Evolutionary conservation across 2,797 vertebrate species (phyloP).

Genomic region (Ispidina picta): DNA sequence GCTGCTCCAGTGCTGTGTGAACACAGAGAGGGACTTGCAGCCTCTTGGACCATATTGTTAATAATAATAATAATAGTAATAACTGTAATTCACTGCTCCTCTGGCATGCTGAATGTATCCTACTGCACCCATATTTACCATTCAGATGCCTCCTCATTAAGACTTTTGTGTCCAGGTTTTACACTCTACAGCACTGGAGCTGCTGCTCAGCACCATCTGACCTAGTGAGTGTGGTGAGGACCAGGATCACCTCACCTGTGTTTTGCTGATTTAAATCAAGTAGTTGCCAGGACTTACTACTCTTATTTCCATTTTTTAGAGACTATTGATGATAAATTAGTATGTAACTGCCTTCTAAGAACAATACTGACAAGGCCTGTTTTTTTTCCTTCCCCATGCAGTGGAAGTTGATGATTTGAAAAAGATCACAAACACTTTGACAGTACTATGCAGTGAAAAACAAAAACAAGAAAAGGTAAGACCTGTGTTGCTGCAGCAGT

Average conservation of each 20-base stretch:
- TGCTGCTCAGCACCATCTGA: neutral
- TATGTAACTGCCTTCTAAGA: neutral
- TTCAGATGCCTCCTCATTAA: neutral
- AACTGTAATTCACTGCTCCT: neutral
- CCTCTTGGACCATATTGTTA: neutral
- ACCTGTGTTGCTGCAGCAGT: neutral
- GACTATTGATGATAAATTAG: neutral
- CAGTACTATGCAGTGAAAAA: constrained; percentile 95
- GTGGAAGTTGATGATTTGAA: constrained; percentile 98
- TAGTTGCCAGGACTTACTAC: neutral
- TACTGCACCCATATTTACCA: neutral
- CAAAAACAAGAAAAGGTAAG: constrained; percentile 98
- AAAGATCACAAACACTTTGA: constrained; percentile 93
- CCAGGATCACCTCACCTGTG: neutral
- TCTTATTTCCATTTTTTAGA: neutral
- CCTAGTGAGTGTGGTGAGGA: neutral
- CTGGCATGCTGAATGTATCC: neutral
- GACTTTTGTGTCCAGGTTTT: neutral
- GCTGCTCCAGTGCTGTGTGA: rapidly evolving
- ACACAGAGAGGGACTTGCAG: neutral
- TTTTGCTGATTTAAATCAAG: neutral
- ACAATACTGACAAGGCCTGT: neutral
- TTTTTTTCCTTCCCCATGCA: constrained; percentile 36
- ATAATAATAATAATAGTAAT: too few species aligned
- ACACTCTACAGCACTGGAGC: neutral